Conservation (phyloP, 2,888 invertebrate genomes). For the Pyrochroa serraticornis region DNA sequence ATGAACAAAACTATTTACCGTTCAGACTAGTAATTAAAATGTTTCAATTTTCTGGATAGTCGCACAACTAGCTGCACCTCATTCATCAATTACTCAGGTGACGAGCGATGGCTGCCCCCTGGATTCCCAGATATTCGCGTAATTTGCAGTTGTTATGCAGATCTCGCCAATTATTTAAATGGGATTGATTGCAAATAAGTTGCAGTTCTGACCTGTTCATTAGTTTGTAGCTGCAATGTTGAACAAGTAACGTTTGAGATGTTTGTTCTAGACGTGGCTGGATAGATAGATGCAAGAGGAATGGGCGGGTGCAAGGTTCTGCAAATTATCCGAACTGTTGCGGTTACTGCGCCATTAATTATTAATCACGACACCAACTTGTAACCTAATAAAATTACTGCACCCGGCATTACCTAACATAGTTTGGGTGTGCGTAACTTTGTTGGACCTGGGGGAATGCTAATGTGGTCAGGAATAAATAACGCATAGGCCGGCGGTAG, state of each 20-base stretch:
- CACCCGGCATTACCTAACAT: constrained; percentile 1
- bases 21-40: too few species aligned
- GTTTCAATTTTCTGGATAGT: too few species aligned
- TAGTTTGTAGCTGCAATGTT: too few species aligned
- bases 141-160: constrained; percentile 9
- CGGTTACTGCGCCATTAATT: constrained; percentile 14
- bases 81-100: constrained; percentile 14
- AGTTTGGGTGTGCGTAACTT: not conserved
- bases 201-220: not conserved
- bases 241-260: too few species aligned
- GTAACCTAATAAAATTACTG: constrained; percentile 11
- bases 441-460: not conserved
- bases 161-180: constrained; percentile 18
- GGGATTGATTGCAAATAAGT: not conserved
- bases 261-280: too few species aligned
- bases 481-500: not conserved
- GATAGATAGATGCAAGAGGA: not conserved
- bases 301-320: constrained; percentile 7
- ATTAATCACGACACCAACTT: constrained; percentile 17
- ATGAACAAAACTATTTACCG: not conserved
- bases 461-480: too few species aligned
- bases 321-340: not conserved
- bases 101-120: constrained; percentile 1
- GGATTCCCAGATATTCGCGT: constrained; percentile 5
- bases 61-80: too few species aligned